A percentile compares a stretch with the other conserved stretches of the same genome.
These are phyloP conservation scores for Hydrolagus colliei DNA, from an alignment of 2,797 vertebrate genomes.

Conservation along the genomic window DNA sequence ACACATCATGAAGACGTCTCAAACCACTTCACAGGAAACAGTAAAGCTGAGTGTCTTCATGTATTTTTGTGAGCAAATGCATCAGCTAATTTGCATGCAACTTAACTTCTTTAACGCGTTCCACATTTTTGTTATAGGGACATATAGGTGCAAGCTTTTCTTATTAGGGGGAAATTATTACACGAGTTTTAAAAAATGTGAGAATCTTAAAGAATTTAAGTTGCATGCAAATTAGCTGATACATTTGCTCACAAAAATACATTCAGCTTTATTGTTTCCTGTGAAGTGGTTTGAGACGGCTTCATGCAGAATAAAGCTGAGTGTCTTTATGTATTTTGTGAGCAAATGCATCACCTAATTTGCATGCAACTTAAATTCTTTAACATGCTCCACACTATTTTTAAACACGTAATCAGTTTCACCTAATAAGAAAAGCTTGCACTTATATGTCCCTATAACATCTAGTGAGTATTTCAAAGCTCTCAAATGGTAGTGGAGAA, in stretches of 20 bases:
- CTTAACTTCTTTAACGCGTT: background rate
- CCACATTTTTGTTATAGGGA: background rate
- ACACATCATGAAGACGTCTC: too few relatives aligned
- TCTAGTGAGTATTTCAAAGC: too few relatives aligned
- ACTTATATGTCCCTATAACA: background rate
- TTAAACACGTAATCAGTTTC: too few relatives aligned
- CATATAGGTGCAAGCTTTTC: background rate
- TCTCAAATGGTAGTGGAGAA: too few relatives aligned
- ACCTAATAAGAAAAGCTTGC: too few relatives aligned
- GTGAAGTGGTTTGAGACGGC: background rate
- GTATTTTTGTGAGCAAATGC: background rate
- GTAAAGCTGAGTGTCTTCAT: too few relatives aligned
- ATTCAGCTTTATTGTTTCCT: background rate
- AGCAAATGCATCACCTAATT: background rate
- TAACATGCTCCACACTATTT: background rate
- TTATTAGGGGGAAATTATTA: too few relatives aligned
- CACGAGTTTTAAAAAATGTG: background rate
- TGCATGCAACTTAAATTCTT: too few relatives aligned
- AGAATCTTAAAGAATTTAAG: background rate
- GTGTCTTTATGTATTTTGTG: too few relatives aligned
- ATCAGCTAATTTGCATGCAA: background rate
- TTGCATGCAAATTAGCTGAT: background rate
- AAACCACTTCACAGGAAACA: background rate
- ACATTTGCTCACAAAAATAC: background rate
- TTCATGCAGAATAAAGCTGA: too few relatives aligned